phyloP scores from a whole-genome alignment of 2,797 vertebrate species.

The Arnoldichthys spilopterus region DNA sequence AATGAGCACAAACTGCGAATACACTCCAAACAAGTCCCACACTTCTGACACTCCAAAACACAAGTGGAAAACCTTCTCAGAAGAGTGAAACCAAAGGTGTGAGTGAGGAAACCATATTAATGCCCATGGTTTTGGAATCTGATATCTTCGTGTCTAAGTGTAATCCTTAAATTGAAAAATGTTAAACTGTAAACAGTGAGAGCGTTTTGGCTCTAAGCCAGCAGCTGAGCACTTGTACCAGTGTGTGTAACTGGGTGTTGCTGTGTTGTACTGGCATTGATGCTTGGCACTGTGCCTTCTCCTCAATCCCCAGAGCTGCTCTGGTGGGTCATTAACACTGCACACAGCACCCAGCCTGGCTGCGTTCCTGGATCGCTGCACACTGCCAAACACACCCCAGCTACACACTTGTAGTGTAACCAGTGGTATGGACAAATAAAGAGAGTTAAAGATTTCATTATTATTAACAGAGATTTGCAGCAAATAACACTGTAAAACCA shows the following conservation, averaged over 20 bases:
- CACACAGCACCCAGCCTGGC: not conserved
- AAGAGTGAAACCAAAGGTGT: too few relatives aligned
- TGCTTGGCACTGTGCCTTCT: not conserved
- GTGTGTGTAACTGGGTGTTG: not conserved
- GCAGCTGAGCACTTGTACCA: not conserved
- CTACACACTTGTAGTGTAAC: not conserved
- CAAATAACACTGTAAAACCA: too few relatives aligned
- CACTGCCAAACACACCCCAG: not conserved
- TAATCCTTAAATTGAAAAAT: too few relatives aligned
- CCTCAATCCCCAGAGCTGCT: not conserved
- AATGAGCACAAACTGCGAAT: too few relatives aligned
- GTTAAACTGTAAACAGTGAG: not conserved
- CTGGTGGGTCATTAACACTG: slow-evolving; percentile 30
- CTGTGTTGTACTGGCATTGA: slow-evolving; percentile 2
- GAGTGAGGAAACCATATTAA: too few relatives aligned
- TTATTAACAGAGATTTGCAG: too few relatives aligned
- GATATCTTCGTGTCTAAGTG: too few relatives aligned
- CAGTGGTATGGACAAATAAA: not conserved
- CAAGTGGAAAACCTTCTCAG: too few relatives aligned
- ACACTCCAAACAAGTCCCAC: too few relatives aligned
- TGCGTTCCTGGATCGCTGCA: not conserved
- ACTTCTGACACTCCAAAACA: too few relatives aligned
- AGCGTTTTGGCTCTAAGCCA: slow-evolving; percentile 12
- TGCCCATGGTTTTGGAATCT: too few relatives aligned
- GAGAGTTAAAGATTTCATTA: too few relatives aligned